Conservation (phyloP, 2,888 invertebrate genomes). For the Chaitophorus viminalis region DNA sequence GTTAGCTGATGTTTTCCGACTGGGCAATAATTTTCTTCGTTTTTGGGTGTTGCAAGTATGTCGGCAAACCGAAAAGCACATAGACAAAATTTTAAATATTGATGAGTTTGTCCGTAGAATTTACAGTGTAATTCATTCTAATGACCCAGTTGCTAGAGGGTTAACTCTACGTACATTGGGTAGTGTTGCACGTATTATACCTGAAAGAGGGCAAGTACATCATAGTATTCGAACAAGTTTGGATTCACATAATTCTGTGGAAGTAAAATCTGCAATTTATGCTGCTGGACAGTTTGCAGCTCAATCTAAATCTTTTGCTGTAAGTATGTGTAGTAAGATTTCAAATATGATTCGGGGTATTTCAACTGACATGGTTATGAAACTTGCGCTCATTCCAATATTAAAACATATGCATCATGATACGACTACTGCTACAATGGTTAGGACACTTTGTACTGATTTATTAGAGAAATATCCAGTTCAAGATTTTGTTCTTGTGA, state of each 20-base stretch:
- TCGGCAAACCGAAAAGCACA: slow-evolving; percentile 94
- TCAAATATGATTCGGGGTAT: slow-evolving; percentile 94
- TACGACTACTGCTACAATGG: slow-evolving; percentile 78
- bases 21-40: slow-evolving; percentile 87
- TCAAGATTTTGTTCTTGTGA: slow-evolving; percentile 82
- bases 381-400: slow-evolving; percentile 89
- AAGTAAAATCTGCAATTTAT: slow-evolving; percentile 95
- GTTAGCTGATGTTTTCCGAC: slow-evolving; percentile 93
- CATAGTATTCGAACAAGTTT: slow-evolving; percentile 91
- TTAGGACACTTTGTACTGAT: slow-evolving; percentile 78
- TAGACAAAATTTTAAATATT: slow-evolving; percentile 94
- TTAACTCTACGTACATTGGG: slow-evolving; percentile 89
- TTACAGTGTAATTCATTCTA: slow-evolving; percentile 94
- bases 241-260: slow-evolving; percentile 94
- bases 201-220: slow-evolving; percentile 93
- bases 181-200: slow-evolving; percentile 91
- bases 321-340: slow-evolving; percentile 94
- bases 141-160: slow-evolving; percentile 95
- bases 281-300: slow-evolving; percentile 95
- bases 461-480: slow-evolving; percentile 82
- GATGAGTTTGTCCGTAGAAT: slow-evolving; percentile 92
- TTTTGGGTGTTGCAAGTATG: slow-evolving; percentile 93
- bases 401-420: slow-evolving; percentile 94
- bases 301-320: slow-evolving; percentile 94
- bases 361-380: slow-evolving; percentile 91